Evolutionary conservation across 2,797 vertebrate species (phyloP), one percentile per base, ranked within the genome.

Genomic region (Denticeps clupeoides): DNA sequence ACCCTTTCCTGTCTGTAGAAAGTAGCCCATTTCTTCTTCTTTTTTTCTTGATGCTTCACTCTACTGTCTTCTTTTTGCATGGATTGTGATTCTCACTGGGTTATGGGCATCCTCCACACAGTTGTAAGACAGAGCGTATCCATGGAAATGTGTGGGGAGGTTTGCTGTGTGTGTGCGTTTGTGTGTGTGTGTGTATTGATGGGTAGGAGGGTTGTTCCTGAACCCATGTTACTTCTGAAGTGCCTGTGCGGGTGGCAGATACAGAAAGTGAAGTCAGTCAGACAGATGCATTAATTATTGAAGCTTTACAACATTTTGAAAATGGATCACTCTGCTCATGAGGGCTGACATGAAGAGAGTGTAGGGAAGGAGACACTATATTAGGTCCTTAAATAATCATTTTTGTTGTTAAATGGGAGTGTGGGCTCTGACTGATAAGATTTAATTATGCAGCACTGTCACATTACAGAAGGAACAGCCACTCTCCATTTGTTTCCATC

Each of bases 391-490:
- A 13, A 13, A 3, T 18, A 8, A 19, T 31, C 29, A 12, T 16
- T 33, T 15, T 16, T 10, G 7, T 9, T 1, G 33, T 3, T 4
- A 7, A 19, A 37, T 16, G 15, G 33, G 33, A 37, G 33, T 19
- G 8, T 13, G 38, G 33, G 46, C 32, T 31, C 31, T 64, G 62
- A 67, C 67, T 64, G 62, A 67, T 64, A 55, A n/a, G 56, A 41
- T 67, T 67, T 56, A 67, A 67, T 67, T 64, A 59, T 19, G 37
- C 47, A 25, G 10, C 41, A 43, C 58, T 59, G 56, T 59, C 65
- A 62, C 48, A 53, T 58, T 54, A 47, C 59, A 59, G 58, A 59
- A 49, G 48, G 51, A 48, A 33, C 48, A n/a, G 41, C 59, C 55
- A 47, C 53, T 57, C 53, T 62, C 53, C 48, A 67, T 67, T 67